These are phyloP conservation scores for Cuculus canorus DNA, from an alignment of 2,797 vertebrate species.

Conservation along the genomic window DNA sequence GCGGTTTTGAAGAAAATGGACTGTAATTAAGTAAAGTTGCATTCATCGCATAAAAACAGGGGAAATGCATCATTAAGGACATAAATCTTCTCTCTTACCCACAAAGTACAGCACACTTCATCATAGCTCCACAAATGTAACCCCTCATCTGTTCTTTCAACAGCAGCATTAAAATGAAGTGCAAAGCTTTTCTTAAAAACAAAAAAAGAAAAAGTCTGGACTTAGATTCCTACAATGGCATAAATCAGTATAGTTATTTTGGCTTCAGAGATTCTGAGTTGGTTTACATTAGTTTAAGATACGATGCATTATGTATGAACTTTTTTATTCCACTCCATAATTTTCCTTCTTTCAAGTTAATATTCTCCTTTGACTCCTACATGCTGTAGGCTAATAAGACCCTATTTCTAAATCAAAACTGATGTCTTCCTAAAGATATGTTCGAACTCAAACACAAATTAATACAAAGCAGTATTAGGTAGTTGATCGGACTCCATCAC, in stretches of 20 bases:
- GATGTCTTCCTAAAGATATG: not conserved
- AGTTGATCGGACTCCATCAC: not conserved
- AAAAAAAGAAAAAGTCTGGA: not conserved
- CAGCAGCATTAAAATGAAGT: not conserved
- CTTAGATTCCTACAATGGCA: not conserved
- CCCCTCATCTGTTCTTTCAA: not conserved
- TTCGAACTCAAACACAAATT: not conserved
- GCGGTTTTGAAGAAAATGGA: slow-evolving; percentile 34
- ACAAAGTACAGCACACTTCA: slow-evolving; percentile 29
- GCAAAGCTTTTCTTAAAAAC: not conserved
- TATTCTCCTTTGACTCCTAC: not conserved
- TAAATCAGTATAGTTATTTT: not conserved
- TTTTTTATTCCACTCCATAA: not conserved
- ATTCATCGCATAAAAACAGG: slow-evolving; percentile 46
- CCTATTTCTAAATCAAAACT: not conserved
- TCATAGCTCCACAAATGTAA: slow-evolving; percentile 23
- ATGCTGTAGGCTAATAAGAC: not conserved
- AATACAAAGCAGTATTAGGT: not conserved
- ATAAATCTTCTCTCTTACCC: slow-evolving; percentile 47
- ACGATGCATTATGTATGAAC: not conserved
- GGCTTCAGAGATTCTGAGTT: not conserved
- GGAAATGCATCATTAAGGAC: slow-evolving; percentile 47
- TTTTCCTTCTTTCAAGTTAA: not conserved
- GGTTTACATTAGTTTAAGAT: not conserved
- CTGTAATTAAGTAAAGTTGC: slow-evolving; percentile 44